Base-by-base conservation (phyloP, 2,888 invertebrate species). In the Andrena trimmerana region DNA sequence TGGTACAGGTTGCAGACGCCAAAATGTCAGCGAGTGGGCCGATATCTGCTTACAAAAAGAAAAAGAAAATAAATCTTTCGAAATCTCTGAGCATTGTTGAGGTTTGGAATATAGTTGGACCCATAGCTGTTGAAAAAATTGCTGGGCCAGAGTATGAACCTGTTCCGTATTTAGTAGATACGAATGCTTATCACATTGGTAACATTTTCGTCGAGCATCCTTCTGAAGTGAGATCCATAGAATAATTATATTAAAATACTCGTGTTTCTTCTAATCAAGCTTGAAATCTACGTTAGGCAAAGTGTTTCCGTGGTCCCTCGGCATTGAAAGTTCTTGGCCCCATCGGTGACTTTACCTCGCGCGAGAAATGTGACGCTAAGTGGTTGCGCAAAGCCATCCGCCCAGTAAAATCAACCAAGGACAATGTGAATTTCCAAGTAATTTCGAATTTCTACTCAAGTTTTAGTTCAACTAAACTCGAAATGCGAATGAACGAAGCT, bases 151-250 rank as follows among this genome's bases (percentile, higher is more conserved):
- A 86, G 60, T 92, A 88, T 42, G 29, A 80, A 2, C 89, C 87
- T 10, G 85, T 92, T 60, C 89, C 92, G n/a, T 87, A 89, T 66
- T 80, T 88, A 4, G 52, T 92, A 31, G 91, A 92, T 20, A 83
- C 88, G 3, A 88, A 89, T 33, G 89, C 89, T 10, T 93, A 91
- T 60, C 79, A 86, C 57, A 85, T 92, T 48, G 92, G 92, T 69
- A 69, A 91, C 66, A 89, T 93, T 78, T 92, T 93, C 75, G 88
- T 89, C 5, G 86, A 67, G 63, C 62, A 69, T 16, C 50, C 31
- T 13, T 31, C 78, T 0, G 65, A 81, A 10, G 85, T 87, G 7
- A 74, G 60, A 1, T 3, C 20, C 16, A 57, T 6, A 10, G 2
- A 1, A 29, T 48, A 36, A 63, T 36, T 29, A 20, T 8, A 42